These are phyloP conservation scores for Platichthys stellatus DNA, from an alignment of 2,113 vertebrate species.

Conservation along the genomic window DNA sequence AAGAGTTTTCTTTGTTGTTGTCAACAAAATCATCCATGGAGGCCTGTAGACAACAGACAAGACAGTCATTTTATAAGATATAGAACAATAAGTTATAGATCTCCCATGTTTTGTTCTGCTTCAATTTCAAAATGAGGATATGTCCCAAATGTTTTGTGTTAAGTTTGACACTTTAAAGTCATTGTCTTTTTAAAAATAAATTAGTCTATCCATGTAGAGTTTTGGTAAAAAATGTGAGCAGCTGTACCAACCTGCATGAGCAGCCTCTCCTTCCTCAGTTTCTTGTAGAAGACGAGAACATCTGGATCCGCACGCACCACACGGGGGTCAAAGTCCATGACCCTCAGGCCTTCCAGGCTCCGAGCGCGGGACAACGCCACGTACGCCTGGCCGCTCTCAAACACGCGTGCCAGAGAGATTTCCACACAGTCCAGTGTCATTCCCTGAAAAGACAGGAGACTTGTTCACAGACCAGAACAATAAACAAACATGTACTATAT, in stretches of 20 bases:
- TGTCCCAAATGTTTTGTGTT: too few species aligned
- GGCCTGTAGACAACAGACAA: conserved; percentile 61
- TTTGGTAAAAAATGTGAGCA: background rate
- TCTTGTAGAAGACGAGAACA: conserved; percentile 89
- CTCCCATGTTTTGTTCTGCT: background rate
- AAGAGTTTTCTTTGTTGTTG: conserved; percentile 72
- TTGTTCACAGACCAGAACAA: background rate
- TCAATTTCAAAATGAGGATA: background rate
- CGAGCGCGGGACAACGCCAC: conserved; percentile 94
- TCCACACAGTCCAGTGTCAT: conserved; percentile 95
- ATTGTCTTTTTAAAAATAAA: background rate
- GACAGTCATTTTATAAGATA: background rate
- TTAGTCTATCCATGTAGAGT: background rate
- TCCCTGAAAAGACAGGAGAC: conserved; percentile 75
- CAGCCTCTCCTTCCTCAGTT: conserved; percentile 79
- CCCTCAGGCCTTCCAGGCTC: conserved; percentile 89
- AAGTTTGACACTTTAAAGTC: too few species aligned
- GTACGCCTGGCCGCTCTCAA: conserved; percentile 95
- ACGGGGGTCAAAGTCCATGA: conserved; percentile 92
- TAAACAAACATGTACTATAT: too few species aligned
- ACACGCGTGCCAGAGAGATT: conserved; percentile 92
- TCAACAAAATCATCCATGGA: conserved; percentile 79
- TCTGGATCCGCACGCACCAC: conserved; percentile 90
- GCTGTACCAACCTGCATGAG: conserved; percentile 80
- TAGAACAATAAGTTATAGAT: background rate